Percentiles rank a stretch among this genome's conserved stretches.
phyloP scores from a whole-genome alignment of 2,113 vertebrate species.

The Istiophorus platypterus region DNA sequence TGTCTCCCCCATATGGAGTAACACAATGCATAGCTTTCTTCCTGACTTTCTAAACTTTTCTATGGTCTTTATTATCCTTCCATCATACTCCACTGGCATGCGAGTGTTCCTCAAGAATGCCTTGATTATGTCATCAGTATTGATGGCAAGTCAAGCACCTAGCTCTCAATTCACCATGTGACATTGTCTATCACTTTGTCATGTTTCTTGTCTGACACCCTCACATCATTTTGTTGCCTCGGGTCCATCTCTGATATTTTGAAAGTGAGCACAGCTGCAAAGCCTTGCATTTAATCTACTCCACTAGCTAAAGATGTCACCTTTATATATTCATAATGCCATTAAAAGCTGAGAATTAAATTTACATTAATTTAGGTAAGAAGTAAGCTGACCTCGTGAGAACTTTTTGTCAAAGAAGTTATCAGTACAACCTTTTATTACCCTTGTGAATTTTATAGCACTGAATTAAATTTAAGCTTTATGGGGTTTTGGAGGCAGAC shows the following conservation, averaged over 20 bases:
- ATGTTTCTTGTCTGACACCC: slow-evolving; percentile 45
- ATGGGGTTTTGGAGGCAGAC: background rate
- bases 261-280: slow-evolving; percentile 62
- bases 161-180: slow-evolving; percentile 48
- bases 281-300: background rate
- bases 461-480: background rate
- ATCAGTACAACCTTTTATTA: background rate
- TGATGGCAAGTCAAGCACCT: slow-evolving; percentile 57
- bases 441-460: background rate
- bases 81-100: slow-evolving; percentile 47
- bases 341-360: background rate
- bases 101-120: slow-evolving; percentile 2
- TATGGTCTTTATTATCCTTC: slow-evolving; percentile 40
- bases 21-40: background rate
- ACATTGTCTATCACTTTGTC: slow-evolving; percentile 65
- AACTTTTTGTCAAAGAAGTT: background rate
- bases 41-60: slow-evolving; percentile 25
- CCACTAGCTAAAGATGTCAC: slow-evolving; percentile 24
- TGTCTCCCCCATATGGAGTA: background rate
- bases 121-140: slow-evolving; percentile 36
- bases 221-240: slow-evolving; percentile 54
- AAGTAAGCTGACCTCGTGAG: background rate
- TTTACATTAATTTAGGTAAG: no score
- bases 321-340: background rate
- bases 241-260: slow-evolving; percentile 57